A percentile compares a stretch with the other conserved stretches of the same genome.
Evolutionary conservation across 2,113 vertebrate genomes (phyloP).

Genomic region (Neotoma lepida): DNA sequence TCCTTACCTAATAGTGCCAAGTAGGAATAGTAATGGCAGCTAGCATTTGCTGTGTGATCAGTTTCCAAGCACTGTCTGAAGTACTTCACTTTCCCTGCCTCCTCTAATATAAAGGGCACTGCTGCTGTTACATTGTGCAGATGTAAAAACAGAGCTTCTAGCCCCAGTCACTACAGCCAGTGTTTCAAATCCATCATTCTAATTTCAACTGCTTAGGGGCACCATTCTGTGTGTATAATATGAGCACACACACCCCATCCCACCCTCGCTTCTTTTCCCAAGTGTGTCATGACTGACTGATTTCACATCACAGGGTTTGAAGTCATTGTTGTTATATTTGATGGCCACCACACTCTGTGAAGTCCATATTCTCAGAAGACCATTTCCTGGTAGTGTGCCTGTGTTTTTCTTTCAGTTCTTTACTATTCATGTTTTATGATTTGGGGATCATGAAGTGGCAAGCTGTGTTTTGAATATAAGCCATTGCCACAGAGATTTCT

Average conservation of each 20-base stretch:
- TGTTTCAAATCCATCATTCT: background rate
- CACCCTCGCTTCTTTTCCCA: background rate
- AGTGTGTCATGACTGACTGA: background rate
- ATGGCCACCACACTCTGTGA: background rate
- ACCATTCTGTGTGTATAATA: background rate
- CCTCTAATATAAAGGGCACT: background rate
- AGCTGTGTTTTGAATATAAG: slow-evolving; percentile 61
- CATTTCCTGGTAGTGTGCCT: background rate
- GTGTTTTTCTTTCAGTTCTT: slow-evolving; percentile 59
- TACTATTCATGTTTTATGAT: slow-evolving; percentile 61
- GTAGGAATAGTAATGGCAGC: background rate
- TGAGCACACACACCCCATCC: background rate
- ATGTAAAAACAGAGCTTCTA: background rate
- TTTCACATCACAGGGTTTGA: background rate
- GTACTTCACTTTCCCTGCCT: background rate
- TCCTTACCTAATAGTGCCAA: background rate
- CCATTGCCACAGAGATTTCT: slow-evolving; percentile 60
- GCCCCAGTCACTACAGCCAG: background rate
- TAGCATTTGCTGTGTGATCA: background rate
- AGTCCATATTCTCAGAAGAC: slow-evolving; percentile 35
- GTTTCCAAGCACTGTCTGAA: background rate
- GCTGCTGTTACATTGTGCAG: background rate
- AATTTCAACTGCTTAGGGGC: background rate
- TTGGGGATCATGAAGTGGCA: slow-evolving; percentile 37
- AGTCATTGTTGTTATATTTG: background rate